Conservation (phyloP, 2,797 vertebrate species). For the Ceryle rudis region DNA sequence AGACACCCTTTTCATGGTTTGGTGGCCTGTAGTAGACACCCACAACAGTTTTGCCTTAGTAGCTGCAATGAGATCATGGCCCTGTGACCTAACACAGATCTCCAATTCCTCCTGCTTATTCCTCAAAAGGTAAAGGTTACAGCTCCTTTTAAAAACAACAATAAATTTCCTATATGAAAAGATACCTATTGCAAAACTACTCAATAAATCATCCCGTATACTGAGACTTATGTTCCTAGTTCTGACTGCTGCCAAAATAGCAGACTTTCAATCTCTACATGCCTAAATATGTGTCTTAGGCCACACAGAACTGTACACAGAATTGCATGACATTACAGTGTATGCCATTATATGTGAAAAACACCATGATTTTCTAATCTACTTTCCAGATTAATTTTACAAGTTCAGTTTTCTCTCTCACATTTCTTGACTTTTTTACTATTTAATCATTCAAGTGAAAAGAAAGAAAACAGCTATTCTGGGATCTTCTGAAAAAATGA, state of each 20-base stretch:
- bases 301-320: background rate
- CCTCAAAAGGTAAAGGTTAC: background rate
- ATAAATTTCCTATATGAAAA: background rate
- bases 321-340: background rate
- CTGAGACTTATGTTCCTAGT: background rate
- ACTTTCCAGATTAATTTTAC: background rate
- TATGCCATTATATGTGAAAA: background rate
- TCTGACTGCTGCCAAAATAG: background rate
- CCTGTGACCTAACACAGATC: too few species aligned
- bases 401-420: background rate
- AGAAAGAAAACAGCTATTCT: background rate
- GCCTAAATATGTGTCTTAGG: background rate
- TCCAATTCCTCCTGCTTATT: too few species aligned
- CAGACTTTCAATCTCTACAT: background rate
- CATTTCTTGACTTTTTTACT: background rate
- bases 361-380: background rate
- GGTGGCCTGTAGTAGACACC: too few species aligned
- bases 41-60: too few species aligned
- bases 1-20: too few species aligned
- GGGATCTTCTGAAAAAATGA: background rate
- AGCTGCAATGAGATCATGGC: too few species aligned
- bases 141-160: background rate
- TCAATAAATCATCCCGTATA: background rate
- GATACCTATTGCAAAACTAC: background rate
- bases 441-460: background rate